Evolutionary conservation across 2,888 invertebrate genomes (phyloP).

Genomic region (Mayetiola destructor): DNA sequence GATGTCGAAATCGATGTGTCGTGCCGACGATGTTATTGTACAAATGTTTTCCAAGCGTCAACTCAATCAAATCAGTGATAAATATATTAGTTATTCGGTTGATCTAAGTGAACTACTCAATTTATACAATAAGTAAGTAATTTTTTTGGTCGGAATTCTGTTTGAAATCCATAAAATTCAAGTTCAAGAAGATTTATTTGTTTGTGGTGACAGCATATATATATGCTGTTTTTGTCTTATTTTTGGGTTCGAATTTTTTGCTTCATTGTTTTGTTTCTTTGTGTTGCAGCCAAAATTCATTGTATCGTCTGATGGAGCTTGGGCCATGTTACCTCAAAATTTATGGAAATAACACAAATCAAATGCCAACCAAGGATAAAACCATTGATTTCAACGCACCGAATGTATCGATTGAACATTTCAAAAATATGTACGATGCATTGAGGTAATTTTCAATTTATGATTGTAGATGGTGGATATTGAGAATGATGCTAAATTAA

Average conservation of each 20-base stretch:
- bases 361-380: conserved; percentile 19
- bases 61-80: conserved; percentile 48
- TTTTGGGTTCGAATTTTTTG: not conserved
- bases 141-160: no score
- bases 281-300: not conserved
- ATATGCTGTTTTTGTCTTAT: not conserved
- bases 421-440: not conserved
- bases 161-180: no score
- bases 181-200: no score
- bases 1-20: no score
- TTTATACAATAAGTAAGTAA: no score
- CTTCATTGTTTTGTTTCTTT: not conserved
- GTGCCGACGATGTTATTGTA: conserved; percentile 39
- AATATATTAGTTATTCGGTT: conserved; percentile 58
- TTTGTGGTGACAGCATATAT: not conserved
- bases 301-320: not conserved
- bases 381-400: not conserved
- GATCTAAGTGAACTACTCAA: conserved; percentile 49
- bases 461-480: not conserved
- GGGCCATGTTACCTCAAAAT: conserved; percentile 1
- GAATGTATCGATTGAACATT: not conserved
- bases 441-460: not conserved
- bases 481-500: not conserved
- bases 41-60: conserved; percentile 46
- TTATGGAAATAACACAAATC: not conserved